Evolutionary conservation across 1,140 invertebrate genomes (phyloP), one percentile per base, ranked within the genome.

Genomic region (Papilio polyxenes): DNA sequence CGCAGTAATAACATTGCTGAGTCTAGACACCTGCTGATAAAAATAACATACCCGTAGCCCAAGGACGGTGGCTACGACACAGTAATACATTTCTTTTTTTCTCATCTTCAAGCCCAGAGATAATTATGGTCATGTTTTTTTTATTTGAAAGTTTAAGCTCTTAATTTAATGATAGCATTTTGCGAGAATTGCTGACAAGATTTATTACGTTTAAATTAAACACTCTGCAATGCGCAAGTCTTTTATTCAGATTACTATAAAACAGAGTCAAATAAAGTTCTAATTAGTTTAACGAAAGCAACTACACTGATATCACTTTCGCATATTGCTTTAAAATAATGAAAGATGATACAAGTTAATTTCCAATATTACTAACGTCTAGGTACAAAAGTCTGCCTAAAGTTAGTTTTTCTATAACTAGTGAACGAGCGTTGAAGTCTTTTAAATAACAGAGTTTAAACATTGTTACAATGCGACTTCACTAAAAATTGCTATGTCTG

Each of bases 11-110:
- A 49, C 75, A 77, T 53, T 77, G 48, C 75, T 15, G 48, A 53
- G 75, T 77, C 75, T 77, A 53, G 75, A 77, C 75, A 77, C 75
- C 75, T 77, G 75, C 13, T 77, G 44, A 77, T 77, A 77, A 77
- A 77, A 77, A 77, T 77, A 77, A 77, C 20, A 77, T 56, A n/a
- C 11, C 20, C 75, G 75, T 51, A 49, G 75, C 44, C 23, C 75
- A 77, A 77, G 75, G 49, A 53, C 75, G 49, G 48, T 77, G n/a
- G 48, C 48, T 76, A 20, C 20, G 44, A 20, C 49, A 31, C 23
- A 48, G 49, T 31, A 6, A 37, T 37, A 37, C 65, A 37, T 72
- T 72, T 37, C 65, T 72, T 72, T 72, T 69, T 72, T 40, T 72
- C 23, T 69, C 31, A 72, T 37, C 62, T 69, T 37, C 23, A 72